phyloP scores from a whole-genome alignment of 2,888 invertebrate species.

The Eledone cirrhosa region DNA sequence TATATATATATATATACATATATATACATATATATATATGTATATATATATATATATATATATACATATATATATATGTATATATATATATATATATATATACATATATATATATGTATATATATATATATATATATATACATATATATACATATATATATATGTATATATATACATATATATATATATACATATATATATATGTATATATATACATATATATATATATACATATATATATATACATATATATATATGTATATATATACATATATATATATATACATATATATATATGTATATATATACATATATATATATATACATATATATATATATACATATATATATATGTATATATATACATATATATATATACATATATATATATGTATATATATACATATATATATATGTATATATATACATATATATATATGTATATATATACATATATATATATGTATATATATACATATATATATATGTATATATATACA shows the following conservation, averaged over 20 bases:
- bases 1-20: not conserved
- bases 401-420: too few species aligned
- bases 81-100: not conserved
- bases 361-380: too few species aligned
- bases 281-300: too few species aligned
- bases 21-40: not conserved
- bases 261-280: too few species aligned
- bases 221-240: not conserved
- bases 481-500: too few species aligned
- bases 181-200: conserved; percentile 2
- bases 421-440: too few species aligned
- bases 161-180: not conserved
- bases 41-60: not conserved
- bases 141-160: not conserved
- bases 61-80: not conserved
- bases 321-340: too few species aligned
- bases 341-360: too few species aligned
- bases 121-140: conserved; percentile 6
- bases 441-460: too few species aligned
- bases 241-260: not conserved
- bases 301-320: too few species aligned
- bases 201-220: not conserved
- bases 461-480: too few species aligned
- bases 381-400: too few species aligned
- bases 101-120: not conserved